Conservation (phyloP, 2,888 invertebrate species). For the Eulithis testata region DNA sequence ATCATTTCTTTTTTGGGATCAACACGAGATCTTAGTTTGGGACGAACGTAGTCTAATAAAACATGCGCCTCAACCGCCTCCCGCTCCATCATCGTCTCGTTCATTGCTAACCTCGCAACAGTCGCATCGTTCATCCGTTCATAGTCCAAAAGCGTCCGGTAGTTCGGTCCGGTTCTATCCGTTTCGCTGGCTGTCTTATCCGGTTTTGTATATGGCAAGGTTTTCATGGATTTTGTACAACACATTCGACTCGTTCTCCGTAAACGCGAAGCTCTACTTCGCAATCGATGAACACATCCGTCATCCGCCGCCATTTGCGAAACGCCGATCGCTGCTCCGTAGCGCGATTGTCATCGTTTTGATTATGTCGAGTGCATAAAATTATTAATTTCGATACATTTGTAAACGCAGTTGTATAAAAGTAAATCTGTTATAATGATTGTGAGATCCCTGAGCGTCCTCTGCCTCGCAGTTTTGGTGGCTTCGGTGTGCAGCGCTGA, state of each 20-base stretch:
- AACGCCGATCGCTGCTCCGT: constrained; percentile 75
- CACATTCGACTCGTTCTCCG: constrained; percentile 49
- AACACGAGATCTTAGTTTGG: no score
- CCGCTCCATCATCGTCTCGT: no score
- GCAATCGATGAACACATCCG: constrained; percentile 83
- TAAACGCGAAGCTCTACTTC: constrained; percentile 64
- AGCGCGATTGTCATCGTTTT: constrained; percentile 78
- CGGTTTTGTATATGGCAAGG: constrained; percentile 26
- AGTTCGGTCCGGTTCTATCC: constrained; percentile 2
- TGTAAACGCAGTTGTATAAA: constrained; percentile 76
- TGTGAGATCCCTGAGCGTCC: constrained; percentile 81
- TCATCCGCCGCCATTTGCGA: constrained; percentile 85
- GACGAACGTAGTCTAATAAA: no score
- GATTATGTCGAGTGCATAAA: constrained; percentile 78
- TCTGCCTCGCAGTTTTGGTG: constrained; percentile 80
- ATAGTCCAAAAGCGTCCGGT: neutral
- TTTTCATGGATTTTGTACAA: constrained; percentile 4
- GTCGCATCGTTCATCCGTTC: no score
- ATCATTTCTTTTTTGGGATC: no score
- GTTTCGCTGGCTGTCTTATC: neutral
- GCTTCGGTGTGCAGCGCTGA: constrained; percentile 75
- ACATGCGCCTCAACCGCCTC: no score
- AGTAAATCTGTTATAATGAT: constrained; percentile 77
- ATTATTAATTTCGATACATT: constrained; percentile 73
- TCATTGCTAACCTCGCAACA: no score